Conservation (phyloP, 2,113 vertebrate species). For the Gobiocypris rarus region DNA sequence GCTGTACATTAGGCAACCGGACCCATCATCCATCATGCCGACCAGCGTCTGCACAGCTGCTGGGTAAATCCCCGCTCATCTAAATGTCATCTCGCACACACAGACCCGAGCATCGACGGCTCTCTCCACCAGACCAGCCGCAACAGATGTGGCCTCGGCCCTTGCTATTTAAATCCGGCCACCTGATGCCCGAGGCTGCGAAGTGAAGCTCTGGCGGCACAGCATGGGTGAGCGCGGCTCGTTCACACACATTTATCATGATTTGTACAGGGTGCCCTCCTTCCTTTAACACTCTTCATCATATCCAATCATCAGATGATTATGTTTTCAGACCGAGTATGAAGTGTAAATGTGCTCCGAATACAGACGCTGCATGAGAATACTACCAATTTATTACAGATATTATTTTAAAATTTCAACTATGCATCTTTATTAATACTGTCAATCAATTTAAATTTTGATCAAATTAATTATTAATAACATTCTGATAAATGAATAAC, state of each 20-base stretch:
- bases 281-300: slow-evolving; percentile 7
- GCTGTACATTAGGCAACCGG: slow-evolving; percentile 39
- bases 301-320: slow-evolving; percentile 3
- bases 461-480: neutral
- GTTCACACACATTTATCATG: slow-evolving; percentile 44
- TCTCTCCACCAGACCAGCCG: slow-evolving; percentile 16
- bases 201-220: neutral
- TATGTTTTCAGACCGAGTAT: neutral
- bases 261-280: slow-evolving; percentile 21
- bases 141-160: slow-evolving; percentile 43
- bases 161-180: slow-evolving; percentile 35
- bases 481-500: neutral
- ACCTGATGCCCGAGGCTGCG: slow-evolving; percentile 30
- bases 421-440: neutral
- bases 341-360: slow-evolving; percentile 13
- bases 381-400: neutral
- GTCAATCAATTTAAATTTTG: neutral
- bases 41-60: slow-evolving; percentile 43
- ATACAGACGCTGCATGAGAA: neutral
- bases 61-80: slow-evolving; percentile 52
- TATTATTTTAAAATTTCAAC: neutral
- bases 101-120: slow-evolving; percentile 28
- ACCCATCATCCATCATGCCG: slow-evolving; percentile 50
- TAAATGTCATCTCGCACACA: slow-evolving; percentile 56
- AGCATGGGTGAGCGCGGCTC: slow-evolving; percentile 26